phyloP scores from a whole-genome alignment of 2,113 vertebrate genomes.

The Noturus placidus region DNA sequence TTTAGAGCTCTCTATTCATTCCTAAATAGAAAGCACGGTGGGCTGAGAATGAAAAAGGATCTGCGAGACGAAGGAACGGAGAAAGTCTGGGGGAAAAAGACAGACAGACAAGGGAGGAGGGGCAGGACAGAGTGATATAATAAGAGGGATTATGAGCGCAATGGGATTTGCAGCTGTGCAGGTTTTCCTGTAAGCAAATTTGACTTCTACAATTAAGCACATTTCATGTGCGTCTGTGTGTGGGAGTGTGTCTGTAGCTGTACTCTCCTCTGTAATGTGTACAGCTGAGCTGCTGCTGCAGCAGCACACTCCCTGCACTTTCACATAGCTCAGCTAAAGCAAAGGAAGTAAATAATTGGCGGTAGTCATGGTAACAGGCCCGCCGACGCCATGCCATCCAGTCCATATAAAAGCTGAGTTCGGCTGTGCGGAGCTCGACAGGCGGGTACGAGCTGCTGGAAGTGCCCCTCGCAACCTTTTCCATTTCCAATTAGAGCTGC shows the following conservation, averaged over 20 bases:
- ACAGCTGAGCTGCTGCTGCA: conserved; percentile 14
- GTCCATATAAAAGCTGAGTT: conserved; percentile 52
- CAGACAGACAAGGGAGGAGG: conserved; percentile 4
- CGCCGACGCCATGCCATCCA: conserved; percentile 10
- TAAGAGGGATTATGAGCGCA: conserved; percentile 43
- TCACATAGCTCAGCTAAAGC: conserved; percentile 54
- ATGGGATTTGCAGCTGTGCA: conserved; percentile 44
- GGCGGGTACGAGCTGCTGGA: conserved; percentile 36
- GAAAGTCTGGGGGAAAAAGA: not conserved
- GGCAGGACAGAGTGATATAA: conserved; percentile 26
- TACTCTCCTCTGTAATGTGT: conserved; percentile 29
- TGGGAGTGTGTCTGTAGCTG: not conserved
- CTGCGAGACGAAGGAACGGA: not conserved
- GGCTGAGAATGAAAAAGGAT: conserved; percentile 35
- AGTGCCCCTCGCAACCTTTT: conserved; percentile 61
- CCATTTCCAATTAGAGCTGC: conserved; percentile 65
- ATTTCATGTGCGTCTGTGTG: not conserved
- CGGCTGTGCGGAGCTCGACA: conserved; percentile 52
- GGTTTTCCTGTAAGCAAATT: conserved; percentile 38
- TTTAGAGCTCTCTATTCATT: conserved; percentile 45
- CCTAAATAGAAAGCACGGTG: conserved; percentile 34
- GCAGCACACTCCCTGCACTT: conserved; percentile 37
- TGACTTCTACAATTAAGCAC: conserved; percentile 34
- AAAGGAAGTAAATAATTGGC: conserved; percentile 75
- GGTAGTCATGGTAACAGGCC: conserved; percentile 71